Evolutionary conservation across 1,140 invertebrate species (phyloP).

Genomic region (Pomacea maculata): DNA sequence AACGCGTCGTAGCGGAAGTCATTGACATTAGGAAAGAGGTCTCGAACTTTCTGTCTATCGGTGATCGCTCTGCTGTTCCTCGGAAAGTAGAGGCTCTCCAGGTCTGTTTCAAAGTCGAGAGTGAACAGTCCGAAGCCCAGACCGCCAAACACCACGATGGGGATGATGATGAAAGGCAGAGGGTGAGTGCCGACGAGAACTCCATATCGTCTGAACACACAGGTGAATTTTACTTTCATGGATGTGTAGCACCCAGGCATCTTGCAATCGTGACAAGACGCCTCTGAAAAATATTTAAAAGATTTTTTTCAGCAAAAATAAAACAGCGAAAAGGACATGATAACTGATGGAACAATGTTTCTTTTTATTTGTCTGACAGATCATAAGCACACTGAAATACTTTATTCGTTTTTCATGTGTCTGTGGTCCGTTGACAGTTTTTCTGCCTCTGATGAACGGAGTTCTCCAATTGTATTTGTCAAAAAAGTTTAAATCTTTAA

Average conservation of each 20-base stretch:
- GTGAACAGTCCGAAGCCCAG: constrained; percentile 16
- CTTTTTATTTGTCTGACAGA: too few species aligned
- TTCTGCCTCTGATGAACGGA: constrained; percentile 8
- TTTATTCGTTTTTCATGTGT: too few species aligned
- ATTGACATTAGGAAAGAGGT: constrained; percentile 11
- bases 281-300: constrained; percentile 31
- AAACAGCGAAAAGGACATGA: too few species aligned
- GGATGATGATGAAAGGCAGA: constrained; percentile 11
- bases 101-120: background rate
- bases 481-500: constrained; percentile 28
- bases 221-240: background rate
- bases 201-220: constrained; percentile 14
- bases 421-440: too few species aligned
- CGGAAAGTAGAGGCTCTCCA: constrained; percentile 22
- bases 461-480: constrained; percentile 21
- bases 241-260: background rate
- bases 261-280: constrained; percentile 24
- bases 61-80: constrained; percentile 5
- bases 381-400: too few species aligned
- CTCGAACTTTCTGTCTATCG: constrained; percentile 1
- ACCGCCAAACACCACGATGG: constrained; percentile 13
- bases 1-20: background rate
- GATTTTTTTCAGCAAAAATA: too few species aligned
- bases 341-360: too few species aligned
- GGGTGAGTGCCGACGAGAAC: constrained; percentile 14